These are phyloP conservation scores for Ceratina calcarata DNA, from an alignment of 1,140 invertebrate species.

Conservation along the genomic window DNA sequence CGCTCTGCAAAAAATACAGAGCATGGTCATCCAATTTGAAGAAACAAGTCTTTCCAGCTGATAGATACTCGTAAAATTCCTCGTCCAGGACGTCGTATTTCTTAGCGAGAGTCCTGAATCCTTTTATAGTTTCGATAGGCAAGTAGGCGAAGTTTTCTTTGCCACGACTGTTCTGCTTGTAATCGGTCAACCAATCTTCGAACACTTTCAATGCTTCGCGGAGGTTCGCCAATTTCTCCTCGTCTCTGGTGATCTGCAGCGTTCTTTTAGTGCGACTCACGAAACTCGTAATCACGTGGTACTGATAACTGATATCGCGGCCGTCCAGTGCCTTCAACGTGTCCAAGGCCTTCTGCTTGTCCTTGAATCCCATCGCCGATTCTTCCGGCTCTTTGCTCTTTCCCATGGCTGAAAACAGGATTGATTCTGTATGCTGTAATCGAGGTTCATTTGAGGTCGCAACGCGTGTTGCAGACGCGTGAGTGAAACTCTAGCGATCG, in stretches of 20 bases:
- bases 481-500: conserved; percentile 13
- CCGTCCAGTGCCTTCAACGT: conserved; percentile 72
- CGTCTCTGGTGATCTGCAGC: conserved; percentile 75
- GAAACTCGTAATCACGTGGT: conserved; percentile 73
- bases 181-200: conserved; percentile 75
- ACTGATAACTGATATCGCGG: conserved; percentile 74
- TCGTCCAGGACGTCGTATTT: conserved; percentile 67
- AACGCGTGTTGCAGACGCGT: background rate
- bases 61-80: conserved; percentile 60
- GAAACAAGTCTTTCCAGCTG: too few relatives aligned
- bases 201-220: conserved; percentile 71
- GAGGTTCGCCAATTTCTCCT: conserved; percentile 71
- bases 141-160: conserved; percentile 75
- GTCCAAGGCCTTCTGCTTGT: conserved; percentile 75
- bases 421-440: conserved; percentile 26
- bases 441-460: background rate
- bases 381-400: conserved; percentile 40
- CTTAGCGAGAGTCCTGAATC: conserved; percentile 69
- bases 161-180: conserved; percentile 67
- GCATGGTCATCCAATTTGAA: background rate
- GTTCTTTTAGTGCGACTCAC: conserved; percentile 75
- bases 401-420: conserved; percentile 5
- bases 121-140: conserved; percentile 70
- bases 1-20: conserved; percentile 43
- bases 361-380: conserved; percentile 72